These are phyloP conservation scores for Amiota mariae DNA, from an alignment of 2,888 invertebrate genomes.

Conservation along the genomic window DNA sequence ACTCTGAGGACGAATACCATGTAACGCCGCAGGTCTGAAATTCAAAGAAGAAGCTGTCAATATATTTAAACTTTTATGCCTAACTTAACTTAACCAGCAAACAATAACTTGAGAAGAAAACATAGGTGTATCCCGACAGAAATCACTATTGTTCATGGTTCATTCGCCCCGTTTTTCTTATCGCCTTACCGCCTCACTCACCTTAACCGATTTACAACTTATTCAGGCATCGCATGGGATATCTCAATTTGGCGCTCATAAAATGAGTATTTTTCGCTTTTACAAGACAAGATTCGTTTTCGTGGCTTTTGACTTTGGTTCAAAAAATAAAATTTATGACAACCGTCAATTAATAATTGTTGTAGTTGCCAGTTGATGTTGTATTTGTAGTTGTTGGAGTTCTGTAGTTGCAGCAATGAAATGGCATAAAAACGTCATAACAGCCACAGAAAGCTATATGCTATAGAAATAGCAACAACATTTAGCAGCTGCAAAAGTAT, in stretches of 20 bases:
- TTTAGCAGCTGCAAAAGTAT: slow-evolving; percentile 23
- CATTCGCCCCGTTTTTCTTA: slow-evolving; percentile 29
- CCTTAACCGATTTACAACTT: slow-evolving; percentile 54
- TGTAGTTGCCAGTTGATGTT: slow-evolving; percentile 29
- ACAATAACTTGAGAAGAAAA: slow-evolving; percentile 8
- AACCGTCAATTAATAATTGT: slow-evolving; percentile 49
- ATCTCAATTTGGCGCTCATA: slow-evolving; percentile 64
- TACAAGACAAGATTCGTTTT: slow-evolving; percentile 7
- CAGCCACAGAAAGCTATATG: slow-evolving; percentile 15
- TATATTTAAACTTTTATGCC: slow-evolving; percentile 2
- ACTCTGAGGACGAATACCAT: neutral
- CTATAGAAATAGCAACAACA: neutral
- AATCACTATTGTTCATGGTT: slow-evolving; percentile 55
- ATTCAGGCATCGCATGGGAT: slow-evolving; percentile 59
- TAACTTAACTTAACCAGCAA: neutral
- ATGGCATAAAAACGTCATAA: slow-evolving; percentile 30
- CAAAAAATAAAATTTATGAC: slow-evolving; percentile 47
- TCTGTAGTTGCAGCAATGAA: slow-evolving; percentile 14
- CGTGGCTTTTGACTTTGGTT: slow-evolving; percentile 30
- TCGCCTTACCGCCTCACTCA: slow-evolving; percentile 7
- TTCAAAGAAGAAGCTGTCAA: neutral
- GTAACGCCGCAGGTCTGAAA: slow-evolving; percentile 12
- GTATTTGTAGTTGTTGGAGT: slow-evolving; percentile 13
- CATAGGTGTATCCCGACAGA: slow-evolving; percentile 53
- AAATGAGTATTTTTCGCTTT: slow-evolving; percentile 6